phyloP scores from a whole-genome alignment of 2,888 invertebrate genomes.

The Rugalucina vietnamica region DNA sequence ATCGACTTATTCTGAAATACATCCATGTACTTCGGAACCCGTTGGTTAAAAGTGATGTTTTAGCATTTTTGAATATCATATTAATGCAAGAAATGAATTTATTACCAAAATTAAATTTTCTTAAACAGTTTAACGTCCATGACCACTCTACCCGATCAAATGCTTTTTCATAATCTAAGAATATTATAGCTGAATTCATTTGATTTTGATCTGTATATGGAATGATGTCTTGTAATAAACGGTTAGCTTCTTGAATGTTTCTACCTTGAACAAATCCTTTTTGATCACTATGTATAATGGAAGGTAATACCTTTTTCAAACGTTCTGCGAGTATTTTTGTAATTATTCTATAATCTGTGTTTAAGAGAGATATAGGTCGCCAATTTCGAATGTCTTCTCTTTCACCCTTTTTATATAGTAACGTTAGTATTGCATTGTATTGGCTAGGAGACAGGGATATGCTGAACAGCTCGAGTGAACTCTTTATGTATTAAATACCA shows the following conservation, averaged over 20 bases:
- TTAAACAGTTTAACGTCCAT: no score
- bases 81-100: no score
- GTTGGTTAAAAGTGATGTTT: no score
- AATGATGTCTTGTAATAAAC: background rate
- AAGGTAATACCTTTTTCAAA: background rate
- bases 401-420: background rate
- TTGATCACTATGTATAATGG: background rate
- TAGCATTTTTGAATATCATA: background rate
- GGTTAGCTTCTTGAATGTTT: background rate
- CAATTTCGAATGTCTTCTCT: background rate
- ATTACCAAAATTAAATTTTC: no score
- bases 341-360: background rate
- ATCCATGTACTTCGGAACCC: no score
- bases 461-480: no score
- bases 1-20: no score
- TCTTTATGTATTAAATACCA: no score
- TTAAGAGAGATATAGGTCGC: background rate
- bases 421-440: background rate
- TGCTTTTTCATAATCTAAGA: background rate
- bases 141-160: background rate
- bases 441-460: no score
- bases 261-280: background rate
- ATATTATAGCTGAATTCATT: background rate
- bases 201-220: background rate
- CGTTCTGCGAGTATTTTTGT: background rate